Percentiles rank a stretch among this genome's conserved stretches.
Evolutionary conservation across 2,113 vertebrate genomes (phyloP).

Genomic region (Ellobius talpinus): DNA sequence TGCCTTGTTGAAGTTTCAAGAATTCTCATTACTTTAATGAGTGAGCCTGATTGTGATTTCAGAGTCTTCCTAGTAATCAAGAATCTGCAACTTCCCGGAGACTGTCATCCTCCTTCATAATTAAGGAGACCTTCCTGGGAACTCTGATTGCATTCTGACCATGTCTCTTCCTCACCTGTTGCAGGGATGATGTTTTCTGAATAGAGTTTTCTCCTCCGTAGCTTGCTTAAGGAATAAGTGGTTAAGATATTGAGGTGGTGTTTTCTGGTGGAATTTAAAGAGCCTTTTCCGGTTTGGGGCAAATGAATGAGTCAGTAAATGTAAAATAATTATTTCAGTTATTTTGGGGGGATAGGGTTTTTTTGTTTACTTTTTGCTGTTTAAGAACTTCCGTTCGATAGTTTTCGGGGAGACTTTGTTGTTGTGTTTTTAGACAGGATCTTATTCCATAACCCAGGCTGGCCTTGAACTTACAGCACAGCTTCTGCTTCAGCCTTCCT

Average conservation of each 20-base stretch:
- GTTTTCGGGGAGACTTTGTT: neutral
- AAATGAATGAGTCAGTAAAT: conserved; percentile 7
- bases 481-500: neutral
- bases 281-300: conserved; percentile 10
- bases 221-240: neutral
- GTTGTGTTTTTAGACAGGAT: neutral
- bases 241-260: neutral
- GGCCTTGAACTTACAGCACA: neutral
- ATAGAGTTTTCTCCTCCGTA: neutral
- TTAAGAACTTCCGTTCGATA: neutral
- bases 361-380: neutral
- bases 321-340: conserved; percentile 17
- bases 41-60: conserved; percentile 36
- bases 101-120: conserved; percentile 59
- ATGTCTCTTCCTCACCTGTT: conserved; percentile 76
- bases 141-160: conserved; percentile 15
- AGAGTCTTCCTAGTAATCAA: conserved; percentile 24
- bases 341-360: neutral
- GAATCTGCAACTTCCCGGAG: conserved; percentile 11
- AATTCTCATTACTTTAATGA: neutral
- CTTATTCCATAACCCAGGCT: neutral
- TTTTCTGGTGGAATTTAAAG: conserved; percentile 50
- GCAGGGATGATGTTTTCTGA: conserved; percentile 48
- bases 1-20: conserved; percentile 49
- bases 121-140: neutral